A percentile compares a stretch with the other conserved stretches of the same genome.
Evolutionary conservation across 2,797 vertebrate species (phyloP).

Genomic region (Todus mexicanus): DNA sequence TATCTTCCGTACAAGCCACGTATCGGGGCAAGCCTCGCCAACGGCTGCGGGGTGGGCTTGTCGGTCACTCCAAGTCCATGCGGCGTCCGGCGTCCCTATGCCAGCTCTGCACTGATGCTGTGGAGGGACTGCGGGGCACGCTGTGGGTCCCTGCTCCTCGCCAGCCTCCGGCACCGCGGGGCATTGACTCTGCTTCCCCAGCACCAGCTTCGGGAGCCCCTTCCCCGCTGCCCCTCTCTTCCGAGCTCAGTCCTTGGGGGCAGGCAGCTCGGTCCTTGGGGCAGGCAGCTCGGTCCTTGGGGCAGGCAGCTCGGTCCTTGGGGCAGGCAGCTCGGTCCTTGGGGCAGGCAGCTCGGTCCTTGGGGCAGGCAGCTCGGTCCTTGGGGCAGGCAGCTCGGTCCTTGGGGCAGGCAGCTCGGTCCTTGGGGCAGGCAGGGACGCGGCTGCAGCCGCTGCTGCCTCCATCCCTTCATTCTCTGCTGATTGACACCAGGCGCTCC

Average conservation of each 20-base stretch:
- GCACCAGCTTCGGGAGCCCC: rapidly evolving
- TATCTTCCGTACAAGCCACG: neutral
- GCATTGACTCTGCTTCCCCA: neutral
- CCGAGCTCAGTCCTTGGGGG: no score
- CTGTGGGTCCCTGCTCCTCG: neutral
- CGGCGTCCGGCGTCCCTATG: neutral
- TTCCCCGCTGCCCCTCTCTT: neutral
- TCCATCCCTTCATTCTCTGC: neutral
- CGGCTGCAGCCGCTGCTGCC: neutral
- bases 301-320: neutral
- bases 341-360: neutral
- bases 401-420: neutral
- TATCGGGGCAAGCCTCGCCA: neutral
- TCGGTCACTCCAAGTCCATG: neutral
- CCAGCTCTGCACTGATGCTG: neutral
- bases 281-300: neutral
- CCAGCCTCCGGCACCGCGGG: rapidly evolving
- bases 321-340: neutral
- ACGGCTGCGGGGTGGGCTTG: neutral
- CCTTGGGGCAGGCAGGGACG: neutral
- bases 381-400: neutral
- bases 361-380: neutral
- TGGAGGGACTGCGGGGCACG: neutral
- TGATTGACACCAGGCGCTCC: neutral
- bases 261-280: no score